A percentile compares a stretch with the other conserved stretches of the same genome.
Evolutionary conservation across 2,113 vertebrate species (phyloP).

Genomic region (Rhynchomys soricoides): DNA sequence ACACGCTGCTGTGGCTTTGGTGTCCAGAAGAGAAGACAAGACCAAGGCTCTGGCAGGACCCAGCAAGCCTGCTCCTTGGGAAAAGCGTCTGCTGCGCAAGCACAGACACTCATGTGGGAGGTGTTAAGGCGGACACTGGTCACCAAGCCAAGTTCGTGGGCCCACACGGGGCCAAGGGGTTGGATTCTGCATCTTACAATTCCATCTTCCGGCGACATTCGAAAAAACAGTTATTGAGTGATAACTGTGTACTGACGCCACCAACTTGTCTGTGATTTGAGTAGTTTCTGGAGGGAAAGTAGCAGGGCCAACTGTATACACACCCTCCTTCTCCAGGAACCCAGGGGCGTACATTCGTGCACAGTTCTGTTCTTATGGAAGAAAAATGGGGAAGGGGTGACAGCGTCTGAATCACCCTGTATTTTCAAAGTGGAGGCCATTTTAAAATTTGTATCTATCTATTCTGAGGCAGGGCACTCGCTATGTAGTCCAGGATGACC

Average conservation of each 20-base stretch:
- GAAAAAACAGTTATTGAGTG: neutral
- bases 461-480: neutral
- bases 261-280: neutral
- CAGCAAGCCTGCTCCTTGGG: neutral
- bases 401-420: neutral
- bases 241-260: neutral
- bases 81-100: neutral
- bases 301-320: neutral
- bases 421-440: neutral
- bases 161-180: neutral
- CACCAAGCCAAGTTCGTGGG: neutral
- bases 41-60: too few species aligned
- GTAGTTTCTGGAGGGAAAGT: neutral
- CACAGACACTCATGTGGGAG: neutral
- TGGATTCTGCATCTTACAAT: neutral
- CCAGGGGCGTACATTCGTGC: neutral
- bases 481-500: neutral
- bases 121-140: neutral
- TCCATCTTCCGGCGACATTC: neutral
- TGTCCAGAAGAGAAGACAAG: too few species aligned
- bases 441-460: neutral
- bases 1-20: neutral
- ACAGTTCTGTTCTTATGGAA: neutral
- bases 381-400: neutral
- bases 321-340: neutral